Evolutionary conservation across 2,888 invertebrate genomes (phyloP).

Genomic region (Leptopilina myrica): DNA sequence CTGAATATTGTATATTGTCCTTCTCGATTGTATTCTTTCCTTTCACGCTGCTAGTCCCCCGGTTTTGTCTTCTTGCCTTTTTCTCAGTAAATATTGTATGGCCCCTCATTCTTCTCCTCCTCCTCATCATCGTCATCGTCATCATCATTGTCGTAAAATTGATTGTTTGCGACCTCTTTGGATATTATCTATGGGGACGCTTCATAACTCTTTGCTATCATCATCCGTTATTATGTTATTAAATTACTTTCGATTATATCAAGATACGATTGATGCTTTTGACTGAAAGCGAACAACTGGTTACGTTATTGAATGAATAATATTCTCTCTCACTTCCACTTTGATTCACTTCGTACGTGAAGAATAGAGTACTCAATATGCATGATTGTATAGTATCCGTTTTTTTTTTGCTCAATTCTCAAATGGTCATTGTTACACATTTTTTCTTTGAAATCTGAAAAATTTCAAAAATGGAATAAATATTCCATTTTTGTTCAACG

Average conservation of each 20-base stretch:
- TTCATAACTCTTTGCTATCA: slow-evolving; percentile 58
- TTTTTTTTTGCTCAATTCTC: too few species aligned
- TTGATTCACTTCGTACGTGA: too few species aligned
- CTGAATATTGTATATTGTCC: slow-evolving; percentile 5
- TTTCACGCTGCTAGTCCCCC: slow-evolving; percentile 32
- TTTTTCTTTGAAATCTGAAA: too few species aligned
- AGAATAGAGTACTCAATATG: background rate
- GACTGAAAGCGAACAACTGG: slow-evolving; percentile 29
- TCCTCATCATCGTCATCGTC: slow-evolving; percentile 41
- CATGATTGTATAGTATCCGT: background rate
- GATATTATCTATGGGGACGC: slow-evolving; percentile 35
- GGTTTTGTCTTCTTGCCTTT: slow-evolving; percentile 26
- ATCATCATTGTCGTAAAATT: slow-evolving; percentile 39
- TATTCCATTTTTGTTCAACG: too few species aligned
- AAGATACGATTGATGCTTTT: slow-evolving; percentile 61
- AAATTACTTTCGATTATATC: slow-evolving; percentile 67
- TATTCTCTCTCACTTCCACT: slow-evolving; percentile 5
- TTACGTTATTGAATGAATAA: slow-evolving; percentile 35
- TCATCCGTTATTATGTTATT: slow-evolving; percentile 64
- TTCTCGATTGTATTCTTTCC: slow-evolving; percentile 43
- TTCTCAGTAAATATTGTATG: slow-evolving; percentile 6
- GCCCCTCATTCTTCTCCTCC: slow-evolving; percentile 38
- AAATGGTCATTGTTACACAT: too few species aligned
- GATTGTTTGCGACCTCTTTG: slow-evolving; percentile 39
- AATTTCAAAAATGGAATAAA: too few species aligned